phyloP scores from a whole-genome alignment of 2,888 invertebrate species.

The Catocala sponsa region DNA sequence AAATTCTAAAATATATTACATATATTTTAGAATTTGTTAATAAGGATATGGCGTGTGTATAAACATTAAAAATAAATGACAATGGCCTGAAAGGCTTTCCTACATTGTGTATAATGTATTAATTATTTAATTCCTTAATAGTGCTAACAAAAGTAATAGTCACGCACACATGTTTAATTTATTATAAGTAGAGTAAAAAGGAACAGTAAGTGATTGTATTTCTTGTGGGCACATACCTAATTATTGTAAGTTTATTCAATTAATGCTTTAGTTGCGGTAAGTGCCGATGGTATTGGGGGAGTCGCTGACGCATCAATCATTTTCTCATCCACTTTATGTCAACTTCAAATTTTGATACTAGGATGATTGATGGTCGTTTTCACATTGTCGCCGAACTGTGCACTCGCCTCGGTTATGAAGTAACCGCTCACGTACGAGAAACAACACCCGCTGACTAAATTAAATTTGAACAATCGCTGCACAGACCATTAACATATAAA shows the following conservation, averaged over 20 bases:
- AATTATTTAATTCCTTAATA: conserved; percentile 24
- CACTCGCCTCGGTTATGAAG: conserved; percentile 49
- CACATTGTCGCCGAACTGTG: conserved; percentile 57
- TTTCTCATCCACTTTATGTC: conserved; percentile 85
- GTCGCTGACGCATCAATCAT: conserved; percentile 82
- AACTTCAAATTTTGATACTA: conserved; percentile 85
- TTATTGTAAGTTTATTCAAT: conserved; percentile 60
- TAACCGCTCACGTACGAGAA: conserved; percentile 37
- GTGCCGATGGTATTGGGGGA: conserved; percentile 63
- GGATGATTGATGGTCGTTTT: conserved; percentile 78
- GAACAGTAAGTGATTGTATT: conserved; percentile 32
- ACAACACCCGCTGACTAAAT: conserved; percentile 39
- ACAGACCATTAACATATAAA: conserved; percentile 68
- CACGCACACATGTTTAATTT: conserved; percentile 15
- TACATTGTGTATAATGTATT: conserved; percentile 23
- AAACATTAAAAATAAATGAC: conserved; percentile 36
- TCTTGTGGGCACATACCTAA: conserved; percentile 37
- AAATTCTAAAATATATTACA: too few species aligned
- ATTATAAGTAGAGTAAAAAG: conserved; percentile 8
- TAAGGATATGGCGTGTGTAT: conserved; percentile 41
- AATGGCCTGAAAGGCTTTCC: conserved; percentile 25
- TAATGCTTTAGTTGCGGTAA: conserved; percentile 64
- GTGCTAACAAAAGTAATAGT: conserved; percentile 27
- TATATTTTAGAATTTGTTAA: conserved; percentile 31
- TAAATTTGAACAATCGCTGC: conserved; percentile 44